These are phyloP conservation scores for Lates japonicus DNA, from an alignment of 2,797 vertebrate species.

Conservation along the genomic window DNA sequence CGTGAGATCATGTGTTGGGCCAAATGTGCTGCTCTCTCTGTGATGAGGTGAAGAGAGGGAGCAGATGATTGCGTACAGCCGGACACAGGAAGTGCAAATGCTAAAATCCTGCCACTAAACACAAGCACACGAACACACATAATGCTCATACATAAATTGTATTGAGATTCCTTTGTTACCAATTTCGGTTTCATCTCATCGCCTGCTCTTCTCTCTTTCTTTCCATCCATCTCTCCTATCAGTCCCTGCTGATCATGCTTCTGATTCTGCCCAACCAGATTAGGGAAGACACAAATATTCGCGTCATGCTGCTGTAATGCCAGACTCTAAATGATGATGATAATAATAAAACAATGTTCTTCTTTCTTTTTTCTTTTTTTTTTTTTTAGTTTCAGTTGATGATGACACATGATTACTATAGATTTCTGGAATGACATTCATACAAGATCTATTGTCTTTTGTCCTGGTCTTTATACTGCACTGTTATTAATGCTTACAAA, in stretches of 20 bases:
- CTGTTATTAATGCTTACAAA: not conserved
- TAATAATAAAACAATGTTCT: not conserved
- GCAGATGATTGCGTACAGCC: constrained; percentile 68
- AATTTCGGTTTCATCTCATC: not conserved
- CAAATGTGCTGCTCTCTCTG: constrained; percentile 29
- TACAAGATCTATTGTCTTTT: constrained; percentile 3
- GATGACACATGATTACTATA: not conserved
- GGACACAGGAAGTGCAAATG: constrained; percentile 33
- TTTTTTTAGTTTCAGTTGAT: not conserved
- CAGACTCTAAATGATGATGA: constrained; percentile 22
- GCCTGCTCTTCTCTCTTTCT: not conserved
- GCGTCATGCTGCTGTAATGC: constrained; percentile 25
- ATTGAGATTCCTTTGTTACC: not conserved
- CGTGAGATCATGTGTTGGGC: constrained; percentile 22
- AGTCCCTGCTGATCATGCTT: constrained; percentile 38
- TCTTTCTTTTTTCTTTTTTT: not conserved
- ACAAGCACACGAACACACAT: constrained; percentile 26
- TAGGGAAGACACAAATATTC: constrained; percentile 60
- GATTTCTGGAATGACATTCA: not conserved
- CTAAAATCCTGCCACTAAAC: constrained; percentile 49
- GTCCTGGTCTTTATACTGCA: not conserved
- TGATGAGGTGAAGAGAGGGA: constrained; percentile 20
- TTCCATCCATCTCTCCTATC: constrained; percentile 19
- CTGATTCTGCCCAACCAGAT: constrained; percentile 70
- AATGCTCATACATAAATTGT: not conserved